Percentiles rank a stretch among this genome's conserved stretches.
Conservation (phyloP, 2,888 invertebrate genomes). For the Zaprionus bogoriensis region DNA sequence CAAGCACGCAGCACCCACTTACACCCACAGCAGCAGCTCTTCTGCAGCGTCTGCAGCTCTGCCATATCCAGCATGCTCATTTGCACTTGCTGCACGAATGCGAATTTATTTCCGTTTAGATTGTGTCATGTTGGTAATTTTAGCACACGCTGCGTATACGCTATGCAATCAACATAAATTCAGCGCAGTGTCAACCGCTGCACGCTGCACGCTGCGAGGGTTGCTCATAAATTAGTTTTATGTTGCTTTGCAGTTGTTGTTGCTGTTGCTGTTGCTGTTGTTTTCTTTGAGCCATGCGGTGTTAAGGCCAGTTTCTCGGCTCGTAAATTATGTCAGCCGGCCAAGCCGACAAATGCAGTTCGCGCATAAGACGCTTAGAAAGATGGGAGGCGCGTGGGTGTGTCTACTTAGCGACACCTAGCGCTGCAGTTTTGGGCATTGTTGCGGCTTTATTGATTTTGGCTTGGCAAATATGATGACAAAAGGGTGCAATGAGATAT, state of each 20-base stretch:
- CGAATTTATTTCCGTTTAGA: slow-evolving; percentile 76
- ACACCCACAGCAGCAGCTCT: not conserved
- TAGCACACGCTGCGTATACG: slow-evolving; percentile 69
- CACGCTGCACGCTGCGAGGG: slow-evolving; percentile 19
- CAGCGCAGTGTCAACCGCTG: slow-evolving; percentile 37
- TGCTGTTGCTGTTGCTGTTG: not conserved
- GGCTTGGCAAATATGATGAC: slow-evolving; percentile 7
- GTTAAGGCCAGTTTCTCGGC: slow-evolving; percentile 13
- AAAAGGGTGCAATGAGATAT: not conserved
- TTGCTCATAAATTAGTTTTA: slow-evolving; percentile 49
- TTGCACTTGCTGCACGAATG: slow-evolving; percentile 53
- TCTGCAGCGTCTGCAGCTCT: slow-evolving; percentile 9
- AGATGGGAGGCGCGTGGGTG: too few relatives aligned
- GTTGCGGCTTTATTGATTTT: slow-evolving; percentile 70
- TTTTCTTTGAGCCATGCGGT: not conserved
- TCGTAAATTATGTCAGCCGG: slow-evolving; percentile 38
- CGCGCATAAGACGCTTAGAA: not conserved
- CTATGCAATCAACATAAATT: slow-evolving; percentile 48
- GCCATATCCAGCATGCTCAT: too few relatives aligned
- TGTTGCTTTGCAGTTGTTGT: slow-evolving; percentile 17
- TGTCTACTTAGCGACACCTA: slow-evolving; percentile 48
- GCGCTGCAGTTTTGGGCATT: slow-evolving; percentile 46
- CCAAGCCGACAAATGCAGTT: not conserved
- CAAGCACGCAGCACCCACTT: too few relatives aligned
- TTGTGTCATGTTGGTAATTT: slow-evolving; percentile 74